Evolutionary conservation across 92 coral and sea anemone species (phyloP).

Genomic region (Epizoanthus scotinus): DNA sequence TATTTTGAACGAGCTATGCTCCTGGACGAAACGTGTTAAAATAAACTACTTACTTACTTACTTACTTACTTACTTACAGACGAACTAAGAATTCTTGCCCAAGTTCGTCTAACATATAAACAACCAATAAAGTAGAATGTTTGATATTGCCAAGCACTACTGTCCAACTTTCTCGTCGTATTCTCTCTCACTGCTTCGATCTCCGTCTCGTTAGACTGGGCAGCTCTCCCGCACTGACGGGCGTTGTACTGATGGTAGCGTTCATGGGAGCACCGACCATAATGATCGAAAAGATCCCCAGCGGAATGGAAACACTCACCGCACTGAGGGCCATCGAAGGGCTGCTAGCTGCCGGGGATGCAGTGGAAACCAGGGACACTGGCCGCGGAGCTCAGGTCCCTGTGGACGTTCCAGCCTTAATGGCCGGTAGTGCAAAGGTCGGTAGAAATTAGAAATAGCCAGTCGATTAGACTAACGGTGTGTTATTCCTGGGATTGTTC

Average conservation of each 20-base stretch:
- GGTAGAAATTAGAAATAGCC: background rate
- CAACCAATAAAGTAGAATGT: too few species aligned
- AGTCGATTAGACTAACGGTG: too few species aligned
- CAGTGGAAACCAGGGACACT: constrained; percentile 38
- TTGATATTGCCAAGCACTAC: too few species aligned
- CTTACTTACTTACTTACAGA: too few species aligned
- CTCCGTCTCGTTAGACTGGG: constrained; percentile 47
- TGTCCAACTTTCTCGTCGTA: too few species aligned
- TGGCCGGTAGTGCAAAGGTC: constrained; percentile 42
- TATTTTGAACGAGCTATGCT: too few species aligned
- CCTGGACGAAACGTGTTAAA: too few species aligned
- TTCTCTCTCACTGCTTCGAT: too few species aligned
- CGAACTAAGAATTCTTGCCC: too few species aligned
- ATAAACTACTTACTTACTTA: too few species aligned
- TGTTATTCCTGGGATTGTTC: too few species aligned
- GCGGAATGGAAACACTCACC: constrained; percentile 58
- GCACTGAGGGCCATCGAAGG: constrained; percentile 61
- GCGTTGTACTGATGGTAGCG: constrained; percentile 56
- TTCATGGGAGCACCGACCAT: constrained; percentile 97
- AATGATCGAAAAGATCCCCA: constrained; percentile 62
- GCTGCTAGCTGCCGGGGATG: constrained; percentile 39
- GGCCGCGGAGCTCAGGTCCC: constrained; percentile 47
- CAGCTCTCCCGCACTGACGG: constrained; percentile 58
- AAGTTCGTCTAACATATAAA: too few species aligned
- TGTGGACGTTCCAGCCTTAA: constrained; percentile 30